Percentiles rank a stretch among this genome's conserved stretches.
These are phyloP conservation scores for Hyposoter didymator DNA, from an alignment of 2,888 invertebrate species.

Conservation along the genomic window DNA sequence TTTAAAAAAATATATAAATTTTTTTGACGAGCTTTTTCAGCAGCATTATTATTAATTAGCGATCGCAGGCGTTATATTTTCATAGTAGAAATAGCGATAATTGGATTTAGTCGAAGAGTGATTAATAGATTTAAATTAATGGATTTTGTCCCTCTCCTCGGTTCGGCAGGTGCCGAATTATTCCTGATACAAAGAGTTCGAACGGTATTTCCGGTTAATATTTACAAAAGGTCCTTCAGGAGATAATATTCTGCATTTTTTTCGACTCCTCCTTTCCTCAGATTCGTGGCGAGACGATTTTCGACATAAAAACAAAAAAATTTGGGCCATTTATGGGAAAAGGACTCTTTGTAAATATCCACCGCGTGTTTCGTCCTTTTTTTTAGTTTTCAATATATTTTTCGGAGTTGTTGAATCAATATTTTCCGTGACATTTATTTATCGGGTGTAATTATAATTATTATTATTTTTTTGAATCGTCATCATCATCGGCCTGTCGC, in stretches of 20 bases:
- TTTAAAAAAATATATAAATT: slow-evolving; percentile 10
- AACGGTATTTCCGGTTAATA: slow-evolving; percentile 35
- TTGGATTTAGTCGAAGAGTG: slow-evolving; percentile 58
- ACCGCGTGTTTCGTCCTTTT: slow-evolving; percentile 23
- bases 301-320: no score
- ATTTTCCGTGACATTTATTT: slow-evolving; percentile 58
- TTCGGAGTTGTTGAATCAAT: slow-evolving; percentile 62
- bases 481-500: slow-evolving; percentile 22
- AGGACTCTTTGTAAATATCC: no score
- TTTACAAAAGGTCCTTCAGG: no score
- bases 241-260: no score
- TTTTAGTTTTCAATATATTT: slow-evolving; percentile 62
- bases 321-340: no score
- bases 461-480: slow-evolving; percentile 7
- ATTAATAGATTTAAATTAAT: slow-evolving; percentile 50
- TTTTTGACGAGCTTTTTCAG: slow-evolving; percentile 27
- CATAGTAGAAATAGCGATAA: slow-evolving; percentile 64
- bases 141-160: slow-evolving; percentile 32
- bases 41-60: slow-evolving; percentile 65
- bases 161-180: slow-evolving; percentile 53
- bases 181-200: slow-evolving; percentile 59
- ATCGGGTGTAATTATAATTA: slow-evolving; percentile 27
- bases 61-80: slow-evolving; percentile 59
- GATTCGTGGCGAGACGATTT: no score
- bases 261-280: no score